These are phyloP conservation scores for Hyppa rectilinea DNA, from an alignment of 2,888 invertebrate genomes.

Conservation along the genomic window DNA sequence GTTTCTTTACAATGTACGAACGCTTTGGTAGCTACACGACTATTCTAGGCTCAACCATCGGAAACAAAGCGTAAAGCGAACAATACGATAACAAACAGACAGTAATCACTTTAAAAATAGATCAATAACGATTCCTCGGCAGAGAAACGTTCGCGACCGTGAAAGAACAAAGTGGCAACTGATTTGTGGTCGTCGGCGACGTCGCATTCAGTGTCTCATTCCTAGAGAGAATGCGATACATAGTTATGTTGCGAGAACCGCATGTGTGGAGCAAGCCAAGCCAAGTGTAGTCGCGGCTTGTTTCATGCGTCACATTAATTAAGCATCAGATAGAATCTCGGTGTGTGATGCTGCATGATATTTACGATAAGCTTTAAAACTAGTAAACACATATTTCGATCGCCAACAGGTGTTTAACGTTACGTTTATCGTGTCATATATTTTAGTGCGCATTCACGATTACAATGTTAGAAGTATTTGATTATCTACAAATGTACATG, in stretches of 20 bases:
- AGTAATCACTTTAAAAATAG: conserved; percentile 82
- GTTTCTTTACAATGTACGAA: conserved; percentile 70
- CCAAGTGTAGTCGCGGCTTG: conserved; percentile 84
- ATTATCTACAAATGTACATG: background rate
- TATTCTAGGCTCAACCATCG: conserved; percentile 53
- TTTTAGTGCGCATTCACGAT: conserved; percentile 2
- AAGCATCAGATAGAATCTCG: conserved; percentile 85
- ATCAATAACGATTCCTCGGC: conserved; percentile 75
- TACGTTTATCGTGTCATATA: conserved; percentile 32
- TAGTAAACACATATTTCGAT: conserved; percentile 67
- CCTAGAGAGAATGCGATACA: conserved; percentile 78
- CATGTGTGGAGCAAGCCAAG: conserved; percentile 85
- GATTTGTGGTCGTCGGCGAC: conserved; percentile 83
- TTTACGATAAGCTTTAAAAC: conserved; percentile 66
- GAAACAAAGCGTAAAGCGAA: conserved; percentile 74
- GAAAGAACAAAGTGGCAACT: conserved; percentile 87
- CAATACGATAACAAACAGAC: conserved; percentile 78
- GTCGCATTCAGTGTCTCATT: conserved; percentile 82
- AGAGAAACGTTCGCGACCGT: conserved; percentile 79
- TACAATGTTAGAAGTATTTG: conserved; percentile 6
- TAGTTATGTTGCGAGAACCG: conserved; percentile 68
- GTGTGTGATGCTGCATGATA: conserved; percentile 71
- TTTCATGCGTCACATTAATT: conserved; percentile 88
- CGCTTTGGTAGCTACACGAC: conserved; percentile 57
- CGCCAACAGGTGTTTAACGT: conserved; percentile 67